Evolutionary conservation across 2,113 vertebrate species (phyloP).

Genomic region (Equus przewalskii): DNA sequence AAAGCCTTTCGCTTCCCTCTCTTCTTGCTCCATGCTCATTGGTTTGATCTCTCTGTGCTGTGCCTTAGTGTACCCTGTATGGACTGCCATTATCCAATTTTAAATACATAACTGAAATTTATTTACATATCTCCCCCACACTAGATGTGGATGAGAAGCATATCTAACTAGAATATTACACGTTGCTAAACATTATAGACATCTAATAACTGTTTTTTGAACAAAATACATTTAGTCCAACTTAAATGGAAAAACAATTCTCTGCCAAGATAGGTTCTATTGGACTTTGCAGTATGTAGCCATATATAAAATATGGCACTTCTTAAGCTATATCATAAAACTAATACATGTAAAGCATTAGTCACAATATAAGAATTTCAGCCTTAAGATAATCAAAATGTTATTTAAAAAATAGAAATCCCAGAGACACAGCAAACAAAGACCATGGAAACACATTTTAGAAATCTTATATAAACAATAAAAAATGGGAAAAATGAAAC

Average conservation of each 20-base stretch:
- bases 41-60: neutral
- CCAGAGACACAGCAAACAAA: neutral
- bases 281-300: neutral
- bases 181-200: neutral
- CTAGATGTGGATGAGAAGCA: neutral
- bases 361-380: neutral
- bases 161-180: neutral
- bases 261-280: neutral
- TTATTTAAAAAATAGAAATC: neutral
- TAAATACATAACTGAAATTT: neutral
- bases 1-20: accelerated
- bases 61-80: neutral
- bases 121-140: neutral
- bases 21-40: neutral
- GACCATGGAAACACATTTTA: neutral
- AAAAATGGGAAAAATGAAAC: neutral
- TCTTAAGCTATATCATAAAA: neutral
- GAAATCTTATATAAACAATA: neutral
- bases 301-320: neutral
- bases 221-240: neutral
- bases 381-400: neutral
- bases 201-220: conserved; percentile 8
- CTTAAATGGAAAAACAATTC: neutral
- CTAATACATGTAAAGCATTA: neutral
- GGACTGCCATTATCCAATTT: neutral